Evolutionary conservation across 2,888 invertebrate species (phyloP).

Genomic region (Phanerotoma sp.): DNA sequence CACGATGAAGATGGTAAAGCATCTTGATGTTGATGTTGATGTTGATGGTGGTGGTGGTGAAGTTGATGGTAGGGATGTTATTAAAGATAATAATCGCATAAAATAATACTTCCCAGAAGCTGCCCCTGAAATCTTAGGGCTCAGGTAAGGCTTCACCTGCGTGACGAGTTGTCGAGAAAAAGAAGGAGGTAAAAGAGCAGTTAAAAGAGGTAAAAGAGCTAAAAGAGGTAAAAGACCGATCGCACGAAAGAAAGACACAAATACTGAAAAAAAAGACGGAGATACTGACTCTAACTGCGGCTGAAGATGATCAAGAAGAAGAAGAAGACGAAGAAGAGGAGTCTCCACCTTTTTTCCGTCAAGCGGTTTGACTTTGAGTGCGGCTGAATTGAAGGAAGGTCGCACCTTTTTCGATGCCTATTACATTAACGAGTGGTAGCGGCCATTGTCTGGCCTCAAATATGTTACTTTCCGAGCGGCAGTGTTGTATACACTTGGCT

Average conservation of each 20-base stretch:
- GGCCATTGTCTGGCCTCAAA: constrained; percentile 53
- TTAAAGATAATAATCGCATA: constrained; percentile 57
- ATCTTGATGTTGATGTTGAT: too few species aligned
- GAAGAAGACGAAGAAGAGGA: background rate
- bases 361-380: constrained; percentile 36
- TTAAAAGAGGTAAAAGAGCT: constrained; percentile 21
- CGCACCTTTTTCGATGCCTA: constrained; percentile 49
- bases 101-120: constrained; percentile 51
- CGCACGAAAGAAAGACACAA: background rate
- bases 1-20: too few species aligned
- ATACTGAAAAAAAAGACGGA: background rate
- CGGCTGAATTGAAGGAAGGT: constrained; percentile 35
- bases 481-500: too few species aligned
- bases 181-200: constrained; percentile 34
- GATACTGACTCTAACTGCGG: too few species aligned
- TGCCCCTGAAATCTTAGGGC: constrained; percentile 13
- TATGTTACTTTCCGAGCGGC: constrained; percentile 42
- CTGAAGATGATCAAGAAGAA: too few species aligned
- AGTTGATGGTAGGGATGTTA: constrained; percentile 46
- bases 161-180: constrained; percentile 27
- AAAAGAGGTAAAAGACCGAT: constrained; percentile 19
- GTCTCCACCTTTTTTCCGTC: constrained; percentile 10
- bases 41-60: too few species aligned
- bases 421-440: constrained; percentile 55
- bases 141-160: constrained; percentile 33